Percentiles rank a stretch among this genome's conserved stretches.
Conservation (phyloP, 2,888 invertebrate genomes). For the Dastarcus helophoroides region DNA sequence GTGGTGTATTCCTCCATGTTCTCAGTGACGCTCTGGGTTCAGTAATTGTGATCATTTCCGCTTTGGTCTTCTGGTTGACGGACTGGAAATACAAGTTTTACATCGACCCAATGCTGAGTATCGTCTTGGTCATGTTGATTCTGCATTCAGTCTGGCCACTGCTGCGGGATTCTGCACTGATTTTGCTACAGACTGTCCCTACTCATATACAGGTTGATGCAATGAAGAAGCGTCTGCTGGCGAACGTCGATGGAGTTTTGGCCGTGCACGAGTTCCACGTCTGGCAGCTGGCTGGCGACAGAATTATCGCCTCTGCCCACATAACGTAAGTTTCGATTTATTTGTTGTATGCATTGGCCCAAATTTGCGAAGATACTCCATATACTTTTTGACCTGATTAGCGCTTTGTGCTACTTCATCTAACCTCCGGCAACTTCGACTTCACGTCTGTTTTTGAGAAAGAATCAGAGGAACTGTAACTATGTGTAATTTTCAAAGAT, state of each 20-base stretch:
- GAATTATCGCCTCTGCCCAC: constrained; percentile 95
- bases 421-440: no score
- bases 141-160: constrained; percentile 85
- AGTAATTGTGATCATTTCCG: constrained; percentile 81
- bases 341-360: no score
- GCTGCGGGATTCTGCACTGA: constrained; percentile 85
- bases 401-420: no score
- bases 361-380: no score
- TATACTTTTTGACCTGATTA: no score
- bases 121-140: constrained; percentile 78
- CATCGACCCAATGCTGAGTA: constrained; percentile 89
- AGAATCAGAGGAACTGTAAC: no score
- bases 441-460: no score
- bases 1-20: constrained; percentile 98
- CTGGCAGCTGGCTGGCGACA: constrained; percentile 94
- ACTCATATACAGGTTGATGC: constrained; percentile 93
- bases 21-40: constrained; percentile 95
- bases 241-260: constrained; percentile 86
- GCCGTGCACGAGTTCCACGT: constrained; percentile 98
- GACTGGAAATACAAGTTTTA: constrained; percentile 74
- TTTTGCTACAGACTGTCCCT: constrained; percentile 95
- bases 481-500: no score
- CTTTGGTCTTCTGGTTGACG: constrained; percentile 47
- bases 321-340: constrained; percentile 72
- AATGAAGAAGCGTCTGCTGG: constrained; percentile 74